Percentiles rank a stretch among this genome's conserved stretches.
Conservation (phyloP, 92 coral and sea anemone species). For the Zoanthus sansibaricus region DNA sequence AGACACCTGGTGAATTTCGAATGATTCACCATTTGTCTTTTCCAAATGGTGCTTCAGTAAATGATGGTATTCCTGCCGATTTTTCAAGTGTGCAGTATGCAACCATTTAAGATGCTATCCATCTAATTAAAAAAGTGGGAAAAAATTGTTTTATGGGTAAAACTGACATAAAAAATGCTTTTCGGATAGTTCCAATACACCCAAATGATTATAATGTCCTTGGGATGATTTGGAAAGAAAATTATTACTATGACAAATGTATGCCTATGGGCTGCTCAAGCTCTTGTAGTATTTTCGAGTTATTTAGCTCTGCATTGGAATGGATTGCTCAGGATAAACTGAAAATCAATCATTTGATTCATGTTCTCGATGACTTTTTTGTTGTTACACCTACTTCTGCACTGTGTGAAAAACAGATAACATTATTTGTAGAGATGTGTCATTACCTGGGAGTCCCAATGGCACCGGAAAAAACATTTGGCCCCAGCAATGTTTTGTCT, state of each 20-base stretch:
- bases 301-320: slow-evolving; percentile 60
- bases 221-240: too few relatives aligned
- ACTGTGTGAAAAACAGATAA: not conserved
- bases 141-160: too few relatives aligned
- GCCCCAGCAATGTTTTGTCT: slow-evolving; percentile 38
- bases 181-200: too few relatives aligned
- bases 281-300: slow-evolving; percentile 70
- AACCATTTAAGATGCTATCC: slow-evolving; percentile 61
- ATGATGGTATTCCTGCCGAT: slow-evolving; percentile 68
- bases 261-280: slow-evolving; percentile 85
- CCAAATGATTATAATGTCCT: too few relatives aligned
- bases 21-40: slow-evolving; percentile 68
- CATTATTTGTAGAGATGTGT: slow-evolving; percentile 10
- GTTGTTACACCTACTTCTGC: not conserved
- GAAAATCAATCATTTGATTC: not conserved
- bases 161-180: too few relatives aligned
- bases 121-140: not conserved
- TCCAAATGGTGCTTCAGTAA: slow-evolving; percentile 73
- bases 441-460: slow-evolving; percentile 3
- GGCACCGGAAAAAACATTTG: not conserved
- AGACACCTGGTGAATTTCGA: slow-evolving; percentile 66
- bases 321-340: not conserved
- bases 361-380: slow-evolving; percentile 14
- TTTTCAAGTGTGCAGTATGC: slow-evolving; percentile 54
- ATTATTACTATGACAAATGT: not conserved